These are phyloP conservation scores for Pseudorhombus dupliciocellatus DNA, from an alignment of 2,113 vertebrate genomes.

Conservation along the genomic window DNA sequence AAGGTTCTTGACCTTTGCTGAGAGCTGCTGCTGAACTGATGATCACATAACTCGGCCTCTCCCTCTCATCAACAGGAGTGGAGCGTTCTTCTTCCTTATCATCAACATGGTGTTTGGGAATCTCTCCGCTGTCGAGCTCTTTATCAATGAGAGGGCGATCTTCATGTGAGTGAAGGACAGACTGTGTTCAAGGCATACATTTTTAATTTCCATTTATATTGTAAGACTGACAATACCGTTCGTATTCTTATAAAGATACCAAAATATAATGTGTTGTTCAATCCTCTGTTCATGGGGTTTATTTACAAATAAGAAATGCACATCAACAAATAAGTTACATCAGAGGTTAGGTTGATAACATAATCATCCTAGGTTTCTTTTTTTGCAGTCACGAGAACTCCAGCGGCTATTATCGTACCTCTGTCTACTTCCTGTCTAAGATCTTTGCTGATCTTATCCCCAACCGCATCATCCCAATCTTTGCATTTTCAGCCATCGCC, in stretches of 20 bases:
- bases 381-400: constrained; percentile 76
- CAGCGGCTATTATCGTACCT: constrained; percentile 79
- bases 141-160: constrained; percentile 82
- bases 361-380: constrained; percentile 7
- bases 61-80: constrained; percentile 61
- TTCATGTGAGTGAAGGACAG: constrained; percentile 79
- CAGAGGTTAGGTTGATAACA: too few relatives aligned
- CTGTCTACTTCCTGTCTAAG: constrained; percentile 79
- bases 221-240: too few relatives aligned
- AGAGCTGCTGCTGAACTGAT: neutral
- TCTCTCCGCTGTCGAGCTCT: constrained; percentile 85
- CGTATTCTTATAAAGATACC: too few relatives aligned
- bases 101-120: constrained; percentile 87
- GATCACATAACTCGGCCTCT: neutral
- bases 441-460: constrained; percentile 83
- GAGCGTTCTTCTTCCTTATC: constrained; percentile 84
- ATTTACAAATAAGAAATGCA: neutral
- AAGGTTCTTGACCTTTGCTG: neutral
- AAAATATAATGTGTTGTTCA: too few relatives aligned
- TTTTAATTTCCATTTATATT: too few relatives aligned
- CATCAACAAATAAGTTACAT: neutral
- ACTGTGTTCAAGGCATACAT: neutral
- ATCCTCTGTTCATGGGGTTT: neutral
- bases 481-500: constrained; percentile 78
- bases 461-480: constrained; percentile 81